phyloP scores from a whole-genome alignment of 2,113 vertebrate genomes.

The Pycnonotus jocosus region DNA sequence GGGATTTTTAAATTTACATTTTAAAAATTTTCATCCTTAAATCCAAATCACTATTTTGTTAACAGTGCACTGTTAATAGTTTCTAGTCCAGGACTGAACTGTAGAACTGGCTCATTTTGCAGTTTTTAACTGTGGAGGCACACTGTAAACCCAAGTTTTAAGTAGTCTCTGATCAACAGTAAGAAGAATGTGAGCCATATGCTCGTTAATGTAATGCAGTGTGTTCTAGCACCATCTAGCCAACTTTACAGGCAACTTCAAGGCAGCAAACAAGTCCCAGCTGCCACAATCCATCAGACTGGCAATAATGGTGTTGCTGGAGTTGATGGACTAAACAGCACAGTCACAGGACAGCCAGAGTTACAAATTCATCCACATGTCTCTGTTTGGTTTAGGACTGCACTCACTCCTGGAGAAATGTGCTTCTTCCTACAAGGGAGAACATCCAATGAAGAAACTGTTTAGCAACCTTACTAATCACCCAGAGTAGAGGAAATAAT shows the following conservation, averaged over 20 bases:
- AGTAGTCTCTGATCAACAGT: background rate
- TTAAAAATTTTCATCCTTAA: background rate
- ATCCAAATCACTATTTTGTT: background rate
- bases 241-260: background rate
- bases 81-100: background rate
- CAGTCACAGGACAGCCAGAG: rapidly evolving
- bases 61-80: background rate
- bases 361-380: background rate
- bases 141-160: background rate
- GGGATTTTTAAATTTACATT: background rate
- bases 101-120: background rate
- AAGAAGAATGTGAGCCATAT: background rate
- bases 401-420: background rate
- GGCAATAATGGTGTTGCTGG: background rate
- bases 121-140: background rate
- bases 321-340: background rate
- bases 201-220: rapidly evolving
- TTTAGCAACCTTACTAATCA: background rate
- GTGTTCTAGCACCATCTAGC: constrained; percentile 19
- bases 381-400: background rate
- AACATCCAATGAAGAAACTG: background rate
- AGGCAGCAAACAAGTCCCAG: background rate
- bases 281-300: background rate
- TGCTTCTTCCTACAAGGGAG: background rate
- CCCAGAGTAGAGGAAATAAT: background rate